Evolutionary conservation across 2,888 invertebrate genomes (phyloP).

Genomic region (Amiota mariae): DNA sequence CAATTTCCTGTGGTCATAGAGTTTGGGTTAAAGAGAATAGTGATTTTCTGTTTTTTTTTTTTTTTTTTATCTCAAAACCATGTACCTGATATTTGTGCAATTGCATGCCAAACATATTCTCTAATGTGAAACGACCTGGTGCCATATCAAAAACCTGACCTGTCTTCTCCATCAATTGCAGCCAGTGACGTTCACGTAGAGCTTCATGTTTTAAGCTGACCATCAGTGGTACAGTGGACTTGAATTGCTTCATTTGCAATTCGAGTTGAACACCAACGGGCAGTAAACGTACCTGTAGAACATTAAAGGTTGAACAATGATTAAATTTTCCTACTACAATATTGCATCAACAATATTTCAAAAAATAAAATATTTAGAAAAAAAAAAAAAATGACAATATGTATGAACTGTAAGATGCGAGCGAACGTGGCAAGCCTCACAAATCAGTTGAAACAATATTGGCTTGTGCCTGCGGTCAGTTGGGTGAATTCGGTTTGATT

Average conservation of each 20-base stretch:
- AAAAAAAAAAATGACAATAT: background rate
- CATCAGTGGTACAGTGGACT: constrained; percentile 89
- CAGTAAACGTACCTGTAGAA: constrained; percentile 73
- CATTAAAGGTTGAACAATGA: background rate
- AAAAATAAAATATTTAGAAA: background rate
- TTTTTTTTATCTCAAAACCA: background rate
- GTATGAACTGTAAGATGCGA: too few species aligned
- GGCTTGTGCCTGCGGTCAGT: constrained; percentile 44
- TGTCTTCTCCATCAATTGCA: constrained; percentile 89
- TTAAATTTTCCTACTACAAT: background rate
- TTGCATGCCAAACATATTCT: constrained; percentile 95
- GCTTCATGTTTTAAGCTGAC: constrained; percentile 93
- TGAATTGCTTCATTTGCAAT: constrained; percentile 90
- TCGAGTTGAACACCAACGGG: constrained; percentile 82
- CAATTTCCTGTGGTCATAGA: constrained; percentile 76
- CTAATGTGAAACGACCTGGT: constrained; percentile 89
- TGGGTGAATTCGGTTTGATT: background rate
- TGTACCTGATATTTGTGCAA: constrained; percentile 84
- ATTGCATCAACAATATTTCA: background rate
- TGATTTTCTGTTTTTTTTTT: background rate
- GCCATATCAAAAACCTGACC: constrained; percentile 88
- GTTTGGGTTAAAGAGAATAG: background rate
- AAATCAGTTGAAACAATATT: constrained; percentile 68
- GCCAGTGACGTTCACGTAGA: constrained; percentile 92
- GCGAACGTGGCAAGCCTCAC: constrained; percentile 15